Conservation (phyloP, 2,888 invertebrate species). For the Thera britannica region DNA sequence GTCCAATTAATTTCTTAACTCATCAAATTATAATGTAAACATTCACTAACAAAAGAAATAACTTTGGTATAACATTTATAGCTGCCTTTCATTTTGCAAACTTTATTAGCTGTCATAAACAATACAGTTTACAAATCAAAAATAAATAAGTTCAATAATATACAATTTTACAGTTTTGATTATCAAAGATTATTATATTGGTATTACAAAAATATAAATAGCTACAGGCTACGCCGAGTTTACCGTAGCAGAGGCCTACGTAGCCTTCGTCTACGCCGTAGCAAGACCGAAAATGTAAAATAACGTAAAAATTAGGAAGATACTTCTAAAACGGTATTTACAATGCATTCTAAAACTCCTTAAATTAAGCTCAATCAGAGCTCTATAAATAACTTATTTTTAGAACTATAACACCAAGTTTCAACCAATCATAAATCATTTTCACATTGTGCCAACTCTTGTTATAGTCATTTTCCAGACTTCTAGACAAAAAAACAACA, state of each 20-base stretch:
- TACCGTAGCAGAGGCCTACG: slow-evolving; percentile 21
- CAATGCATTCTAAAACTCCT: slow-evolving; percentile 15
- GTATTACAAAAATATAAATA: not conserved
- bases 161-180: not conserved
- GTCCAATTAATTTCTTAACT: not conserved
- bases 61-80: not conserved
- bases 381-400: slow-evolving; percentile 10
- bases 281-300: slow-evolving; percentile 7
- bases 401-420: slow-evolving; percentile 51
- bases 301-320: not conserved
- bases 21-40: not conserved
- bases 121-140: too few species aligned
- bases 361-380: slow-evolving; percentile 34
- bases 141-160: too few species aligned
- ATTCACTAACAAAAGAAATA: not conserved
- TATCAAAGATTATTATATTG: not conserved
- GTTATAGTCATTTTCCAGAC: slow-evolving; percentile 47
- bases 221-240: slow-evolving; percentile 6
- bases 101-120: too few species aligned
- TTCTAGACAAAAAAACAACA: slow-evolving; percentile 51
- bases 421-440: slow-evolving; percentile 58
- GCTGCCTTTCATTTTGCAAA: not conserved
- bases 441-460: slow-evolving; percentile 54
- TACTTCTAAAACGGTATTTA: slow-evolving; percentile 16
- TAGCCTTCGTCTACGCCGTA: slow-evolving; percentile 27